phyloP scores from a whole-genome alignment of 2,888 invertebrate genomes.

The Leptopilina syphax region DNA sequence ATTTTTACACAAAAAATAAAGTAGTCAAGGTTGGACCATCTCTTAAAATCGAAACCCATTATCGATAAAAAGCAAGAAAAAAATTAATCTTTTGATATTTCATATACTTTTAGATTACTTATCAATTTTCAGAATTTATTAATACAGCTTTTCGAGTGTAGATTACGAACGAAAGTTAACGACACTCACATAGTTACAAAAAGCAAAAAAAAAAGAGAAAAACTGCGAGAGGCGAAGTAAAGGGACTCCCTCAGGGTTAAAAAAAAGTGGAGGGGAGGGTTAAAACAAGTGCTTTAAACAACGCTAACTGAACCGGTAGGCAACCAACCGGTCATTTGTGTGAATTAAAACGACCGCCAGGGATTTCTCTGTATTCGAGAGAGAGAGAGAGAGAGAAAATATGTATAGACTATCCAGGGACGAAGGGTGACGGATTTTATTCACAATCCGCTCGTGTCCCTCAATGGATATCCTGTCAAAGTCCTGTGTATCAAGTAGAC shows the following conservation, averaged over 20 bases:
- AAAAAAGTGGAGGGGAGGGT: slow-evolving; percentile 6
- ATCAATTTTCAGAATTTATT: no score
- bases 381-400: neutral
- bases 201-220: no score
- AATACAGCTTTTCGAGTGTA: neutral
- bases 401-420: neutral
- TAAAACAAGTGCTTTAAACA: slow-evolving; percentile 31
- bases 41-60: no score
- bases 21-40: no score
- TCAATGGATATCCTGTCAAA: slow-evolving; percentile 17
- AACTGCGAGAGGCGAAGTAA: neutral
- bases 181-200: neutral
- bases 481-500: neutral
- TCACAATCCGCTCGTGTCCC: neutral
- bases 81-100: no score
- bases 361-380: neutral
- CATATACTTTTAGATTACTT: no score
- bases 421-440: slow-evolving; percentile 35
- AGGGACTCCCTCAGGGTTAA: neutral
- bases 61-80: no score
- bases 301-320: slow-evolving; percentile 13
- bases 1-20: no score
- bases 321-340: slow-evolving; percentile 34
- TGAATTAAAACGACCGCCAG: slow-evolving; percentile 38
- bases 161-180: neutral